phyloP scores from a whole-genome alignment of 2,888 invertebrate genomes.

The Onchidella celtica region DNA sequence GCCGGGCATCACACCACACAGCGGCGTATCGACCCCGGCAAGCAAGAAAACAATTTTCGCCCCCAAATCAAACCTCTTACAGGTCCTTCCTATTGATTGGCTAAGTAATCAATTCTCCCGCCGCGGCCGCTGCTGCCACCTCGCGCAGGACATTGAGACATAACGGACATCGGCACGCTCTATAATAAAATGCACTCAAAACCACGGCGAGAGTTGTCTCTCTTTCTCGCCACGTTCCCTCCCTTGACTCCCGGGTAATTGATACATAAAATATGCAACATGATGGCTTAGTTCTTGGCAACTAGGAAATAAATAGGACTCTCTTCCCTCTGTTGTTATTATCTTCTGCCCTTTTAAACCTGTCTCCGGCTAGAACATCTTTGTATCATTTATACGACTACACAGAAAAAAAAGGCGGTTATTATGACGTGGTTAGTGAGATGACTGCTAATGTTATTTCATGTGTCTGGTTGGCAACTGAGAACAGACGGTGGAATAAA shows the following conservation, averaged over 20 bases:
- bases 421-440: no score
- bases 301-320: no score
- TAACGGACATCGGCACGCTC: background rate
- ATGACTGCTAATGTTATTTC: no score
- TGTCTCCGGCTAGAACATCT: no score
- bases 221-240: background rate
- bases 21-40: constrained; percentile 16
- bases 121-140: background rate
- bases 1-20: background rate
- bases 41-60: constrained; percentile 32
- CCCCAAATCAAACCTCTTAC: constrained; percentile 36
- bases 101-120: constrained; percentile 34
- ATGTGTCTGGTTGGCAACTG: no score
- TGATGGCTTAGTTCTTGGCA: no score
- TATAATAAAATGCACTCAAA: background rate
- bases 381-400: no score
- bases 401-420: no score
- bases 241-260: background rate
- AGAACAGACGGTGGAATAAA: no score
- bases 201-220: constrained; percentile 11
- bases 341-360: no score
- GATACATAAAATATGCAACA: background rate
- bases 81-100: constrained; percentile 34
- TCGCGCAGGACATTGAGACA: background rate
- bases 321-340: no score